phyloP scores from a whole-genome alignment of 2,797 vertebrate genomes.

The Argya squamiceps region DNA sequence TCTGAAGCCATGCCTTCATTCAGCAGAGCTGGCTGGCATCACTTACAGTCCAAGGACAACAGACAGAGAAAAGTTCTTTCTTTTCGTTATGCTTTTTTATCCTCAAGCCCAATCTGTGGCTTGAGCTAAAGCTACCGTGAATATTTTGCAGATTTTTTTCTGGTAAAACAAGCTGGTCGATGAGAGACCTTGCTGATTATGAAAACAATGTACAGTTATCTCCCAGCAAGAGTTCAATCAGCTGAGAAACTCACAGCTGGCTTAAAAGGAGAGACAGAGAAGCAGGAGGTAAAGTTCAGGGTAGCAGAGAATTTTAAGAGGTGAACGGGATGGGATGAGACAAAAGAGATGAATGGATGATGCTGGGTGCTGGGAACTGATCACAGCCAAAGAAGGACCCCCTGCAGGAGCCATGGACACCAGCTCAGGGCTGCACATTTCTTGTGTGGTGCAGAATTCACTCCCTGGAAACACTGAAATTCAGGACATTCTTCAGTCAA shows the following conservation, averaged over 20 bases:
- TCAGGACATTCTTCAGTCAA: neutral
- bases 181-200: neutral
- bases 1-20: neutral
- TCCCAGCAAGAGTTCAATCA: neutral
- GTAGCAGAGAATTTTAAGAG: neutral
- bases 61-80: neutral
- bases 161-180: neutral
- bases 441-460: neutral
- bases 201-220: neutral
- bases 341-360: neutral
- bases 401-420: neutral
- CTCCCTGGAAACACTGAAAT: neutral
- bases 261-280: neutral
- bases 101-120: neutral
- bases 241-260: conserved; percentile 8
- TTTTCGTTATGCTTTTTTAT: neutral
- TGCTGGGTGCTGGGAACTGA: neutral
- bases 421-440: neutral
- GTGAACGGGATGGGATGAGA: neutral
- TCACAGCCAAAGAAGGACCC: neutral
- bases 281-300: conserved; percentile 10
- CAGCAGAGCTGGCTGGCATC: neutral
- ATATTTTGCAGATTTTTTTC: neutral
- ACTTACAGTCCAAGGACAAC: neutral
- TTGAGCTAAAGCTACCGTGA: neutral